Conservation (phyloP, 2,113 vertebrate species). For the Upupa epops region DNA sequence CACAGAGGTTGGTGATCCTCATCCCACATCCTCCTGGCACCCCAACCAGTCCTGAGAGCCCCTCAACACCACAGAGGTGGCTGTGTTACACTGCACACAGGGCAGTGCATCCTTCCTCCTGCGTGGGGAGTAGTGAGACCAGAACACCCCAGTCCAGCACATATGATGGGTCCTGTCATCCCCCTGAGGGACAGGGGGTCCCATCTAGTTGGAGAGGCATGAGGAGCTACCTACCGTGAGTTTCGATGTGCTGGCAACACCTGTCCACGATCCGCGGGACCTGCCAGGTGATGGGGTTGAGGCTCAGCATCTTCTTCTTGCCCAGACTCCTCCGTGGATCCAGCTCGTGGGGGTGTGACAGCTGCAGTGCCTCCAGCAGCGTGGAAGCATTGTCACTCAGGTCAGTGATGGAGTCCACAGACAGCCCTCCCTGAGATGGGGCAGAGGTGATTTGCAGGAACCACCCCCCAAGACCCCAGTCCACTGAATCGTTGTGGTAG, state of each 20-base stretch:
- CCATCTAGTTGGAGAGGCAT: fast-evolving
- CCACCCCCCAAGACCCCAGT: background rate
- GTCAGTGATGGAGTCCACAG: slow-evolving; percentile 88
- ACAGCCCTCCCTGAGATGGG: slow-evolving; percentile 83
- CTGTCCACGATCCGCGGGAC: slow-evolving; percentile 88
- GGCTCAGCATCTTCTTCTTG: slow-evolving; percentile 78
- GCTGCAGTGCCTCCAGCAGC: slow-evolving; percentile 89
- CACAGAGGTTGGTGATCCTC: background rate
- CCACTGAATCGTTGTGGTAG: background rate
- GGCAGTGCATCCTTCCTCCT: background rate
- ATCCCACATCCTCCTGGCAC: background rate
- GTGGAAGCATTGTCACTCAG: slow-evolving; percentile 84
- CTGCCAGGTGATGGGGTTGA: slow-evolving; percentile 90
- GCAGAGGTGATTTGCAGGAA: background rate
- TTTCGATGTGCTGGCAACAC: slow-evolving; percentile 89
- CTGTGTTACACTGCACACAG: fast-evolving
- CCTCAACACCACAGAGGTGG: fast-evolving
- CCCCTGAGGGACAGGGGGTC: fast-evolving
- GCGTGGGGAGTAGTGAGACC: background rate
- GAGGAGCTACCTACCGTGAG: slow-evolving; percentile 70
- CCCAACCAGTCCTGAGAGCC: fast-evolving
- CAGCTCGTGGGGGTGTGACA: slow-evolving; percentile 87
- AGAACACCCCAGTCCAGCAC: background rate
- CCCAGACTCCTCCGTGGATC: slow-evolving; percentile 76
- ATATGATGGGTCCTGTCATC: fast-evolving